A percentile compares a stretch with the other conserved stretches of the same genome.
These are phyloP conservation scores for Neogobius melanostomus DNA, from an alignment of 2,113 vertebrate genomes.

Conservation along the genomic window DNA sequence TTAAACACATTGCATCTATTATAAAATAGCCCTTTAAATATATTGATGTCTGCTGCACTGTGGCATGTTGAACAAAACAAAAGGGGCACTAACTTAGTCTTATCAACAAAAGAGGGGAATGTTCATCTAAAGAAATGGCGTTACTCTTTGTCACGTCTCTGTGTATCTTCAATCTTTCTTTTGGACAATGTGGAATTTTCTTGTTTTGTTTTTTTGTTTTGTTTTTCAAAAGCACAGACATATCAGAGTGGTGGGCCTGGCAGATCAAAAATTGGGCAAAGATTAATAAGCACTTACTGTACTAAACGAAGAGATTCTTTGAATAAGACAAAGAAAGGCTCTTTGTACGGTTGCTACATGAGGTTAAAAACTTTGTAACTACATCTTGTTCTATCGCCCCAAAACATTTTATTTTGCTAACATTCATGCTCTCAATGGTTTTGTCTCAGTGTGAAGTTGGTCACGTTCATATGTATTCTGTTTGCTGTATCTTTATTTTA, in stretches of 20 bases:
- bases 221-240: constrained; percentile 54
- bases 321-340: constrained; percentile 48
- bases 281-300: constrained; percentile 80
- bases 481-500: constrained; percentile 31
- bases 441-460: constrained; percentile 31
- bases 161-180: constrained; percentile 6
- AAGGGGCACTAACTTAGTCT: constrained; percentile 15
- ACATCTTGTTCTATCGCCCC: constrained; percentile 35
- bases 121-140: constrained; percentile 30
- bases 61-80: constrained; percentile 35
- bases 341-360: constrained; percentile 64
- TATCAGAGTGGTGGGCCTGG: constrained; percentile 56
- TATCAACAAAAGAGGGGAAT: constrained; percentile 28
- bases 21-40: constrained; percentile 58
- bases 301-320: constrained; percentile 52
- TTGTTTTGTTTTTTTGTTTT: constrained; percentile 43
- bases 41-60: constrained; percentile 52
- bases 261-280: constrained; percentile 45
- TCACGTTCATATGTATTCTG: constrained; percentile 32
- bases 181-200: constrained; percentile 33
- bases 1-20: constrained; percentile 37
- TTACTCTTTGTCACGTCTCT: constrained; percentile 15
- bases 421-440: constrained; percentile 38
- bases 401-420: constrained; percentile 8
- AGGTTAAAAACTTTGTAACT: constrained; percentile 72